Conservation (phyloP, 2,797 vertebrate genomes). For the Gallinago stenura region DNA sequence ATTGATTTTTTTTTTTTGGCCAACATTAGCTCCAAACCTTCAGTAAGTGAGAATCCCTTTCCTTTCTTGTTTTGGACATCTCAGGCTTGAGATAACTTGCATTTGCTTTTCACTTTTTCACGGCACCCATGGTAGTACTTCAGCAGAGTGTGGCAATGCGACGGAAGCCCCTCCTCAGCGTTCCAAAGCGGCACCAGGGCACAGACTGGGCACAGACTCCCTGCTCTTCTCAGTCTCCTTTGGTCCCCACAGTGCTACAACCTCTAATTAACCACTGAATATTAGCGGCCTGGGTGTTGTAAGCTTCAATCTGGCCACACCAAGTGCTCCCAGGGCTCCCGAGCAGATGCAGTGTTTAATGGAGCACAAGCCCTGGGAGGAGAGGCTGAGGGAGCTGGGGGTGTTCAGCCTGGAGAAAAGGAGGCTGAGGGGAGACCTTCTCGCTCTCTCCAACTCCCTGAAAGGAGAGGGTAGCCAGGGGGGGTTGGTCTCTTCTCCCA, state of each 20-base stretch:
- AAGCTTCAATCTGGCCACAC: background rate
- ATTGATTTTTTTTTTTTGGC: background rate
- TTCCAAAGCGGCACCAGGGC: background rate
- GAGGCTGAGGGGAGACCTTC: too few relatives aligned
- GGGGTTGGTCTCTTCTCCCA: too few relatives aligned
- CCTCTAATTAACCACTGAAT: background rate
- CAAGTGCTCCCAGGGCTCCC: background rate
- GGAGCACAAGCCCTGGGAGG: too few relatives aligned
- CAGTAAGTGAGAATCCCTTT: background rate
- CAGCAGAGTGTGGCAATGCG: accelerated
- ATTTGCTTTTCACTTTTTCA: background rate
- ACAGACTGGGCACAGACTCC: background rate
- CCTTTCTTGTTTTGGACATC: background rate
- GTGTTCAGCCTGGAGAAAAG: too few relatives aligned
- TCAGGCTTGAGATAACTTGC: background rate
- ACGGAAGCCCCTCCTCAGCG: background rate
- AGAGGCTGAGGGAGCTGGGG: too few relatives aligned
- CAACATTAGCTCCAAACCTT: background rate
- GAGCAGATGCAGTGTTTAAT: background rate
- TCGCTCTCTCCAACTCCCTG: too few relatives aligned
- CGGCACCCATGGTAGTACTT: background rate
- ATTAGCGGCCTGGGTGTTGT: background rate
- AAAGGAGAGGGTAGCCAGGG: too few relatives aligned
- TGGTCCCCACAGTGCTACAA: background rate
- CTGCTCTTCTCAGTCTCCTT: background rate